These are phyloP conservation scores for Canis aureus DNA, from an alignment of 2,113 vertebrate species.

Conservation along the genomic window DNA sequence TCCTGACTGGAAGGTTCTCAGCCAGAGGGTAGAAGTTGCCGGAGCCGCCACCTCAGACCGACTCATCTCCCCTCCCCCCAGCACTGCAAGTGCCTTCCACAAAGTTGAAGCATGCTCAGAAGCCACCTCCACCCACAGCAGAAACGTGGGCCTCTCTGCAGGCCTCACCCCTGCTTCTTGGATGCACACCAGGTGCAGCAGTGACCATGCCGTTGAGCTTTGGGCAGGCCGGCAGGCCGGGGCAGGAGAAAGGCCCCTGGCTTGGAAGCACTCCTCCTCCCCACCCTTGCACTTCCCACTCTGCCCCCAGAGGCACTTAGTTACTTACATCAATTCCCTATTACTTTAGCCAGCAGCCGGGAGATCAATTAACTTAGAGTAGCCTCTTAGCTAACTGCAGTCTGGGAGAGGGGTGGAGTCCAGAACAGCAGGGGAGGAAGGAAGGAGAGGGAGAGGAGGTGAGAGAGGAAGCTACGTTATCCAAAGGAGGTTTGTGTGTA, in stretches of 20 bases:
- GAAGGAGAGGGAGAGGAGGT: neutral
- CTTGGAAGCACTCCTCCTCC: neutral
- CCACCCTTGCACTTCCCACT: neutral
- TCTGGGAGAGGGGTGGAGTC: slow-evolving; percentile 16
- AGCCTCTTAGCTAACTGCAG: slow-evolving; percentile 70
- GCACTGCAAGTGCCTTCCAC: neutral
- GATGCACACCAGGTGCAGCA: neutral
- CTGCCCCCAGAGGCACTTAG: slow-evolving; percentile 69
- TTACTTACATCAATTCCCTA: slow-evolving; percentile 79
- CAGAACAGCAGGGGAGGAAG: neutral
- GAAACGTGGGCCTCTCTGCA: neutral
- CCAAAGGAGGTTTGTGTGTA: neutral
- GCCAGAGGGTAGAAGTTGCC: neutral
- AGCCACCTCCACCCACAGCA: neutral
- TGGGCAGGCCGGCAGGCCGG: neutral
- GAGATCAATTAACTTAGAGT: slow-evolving; percentile 77
- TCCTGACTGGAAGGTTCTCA: neutral
- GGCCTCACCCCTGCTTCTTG: neutral
- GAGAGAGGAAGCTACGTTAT: neutral
- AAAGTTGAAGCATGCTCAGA: neutral
- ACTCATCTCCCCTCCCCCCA: neutral
- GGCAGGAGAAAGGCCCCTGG: neutral
- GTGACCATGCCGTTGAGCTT: neutral
- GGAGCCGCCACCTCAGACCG: neutral
- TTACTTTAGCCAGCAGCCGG: slow-evolving; percentile 80